A percentile compares a stretch with the other conserved stretches of the same genome.
These are phyloP conservation scores for Metopia argyrocephala DNA, from an alignment of 2,888 invertebrate genomes.

Conservation along the genomic window DNA sequence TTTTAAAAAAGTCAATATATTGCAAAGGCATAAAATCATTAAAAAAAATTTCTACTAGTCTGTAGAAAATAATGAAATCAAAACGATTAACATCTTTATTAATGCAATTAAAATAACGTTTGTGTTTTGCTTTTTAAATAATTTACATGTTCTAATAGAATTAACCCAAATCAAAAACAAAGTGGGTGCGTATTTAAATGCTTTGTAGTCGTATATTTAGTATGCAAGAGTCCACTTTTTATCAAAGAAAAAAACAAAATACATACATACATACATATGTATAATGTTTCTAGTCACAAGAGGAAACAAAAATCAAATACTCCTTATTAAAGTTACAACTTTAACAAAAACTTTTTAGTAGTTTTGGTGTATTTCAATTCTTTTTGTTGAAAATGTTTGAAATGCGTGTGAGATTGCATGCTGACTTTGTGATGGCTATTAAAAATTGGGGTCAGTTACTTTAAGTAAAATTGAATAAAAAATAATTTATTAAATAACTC, in stretches of 20 bases:
- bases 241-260: neutral
- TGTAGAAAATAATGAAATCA: neutral
- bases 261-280: neutral
- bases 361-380: neutral
- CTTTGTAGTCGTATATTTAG: neutral
- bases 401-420: conserved; percentile 60
- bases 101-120: conserved; percentile 30
- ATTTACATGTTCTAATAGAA: conserved; percentile 35
- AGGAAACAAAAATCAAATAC: neutral
- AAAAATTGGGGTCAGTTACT: conserved; percentile 58
- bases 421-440: conserved; percentile 36
- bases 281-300: too few species aligned
- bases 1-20: neutral
- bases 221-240: neutral
- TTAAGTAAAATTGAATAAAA: conserved; percentile 13
- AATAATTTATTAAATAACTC: neutral
- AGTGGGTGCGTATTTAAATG: conserved; percentile 10
- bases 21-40: neutral
- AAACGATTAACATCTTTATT: conserved; percentile 23
- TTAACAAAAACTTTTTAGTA: conserved; percentile 2
- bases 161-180: conserved; percentile 53
- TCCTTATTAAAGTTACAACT: neutral
- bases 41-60: neutral
- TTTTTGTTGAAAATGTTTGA: neutral
- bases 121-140: conserved; percentile 26